Percentiles rank a stretch among this genome's conserved stretches.
phyloP scores from a whole-genome alignment of 2,797 vertebrate species.

The Onychomys torridus region DNA sequence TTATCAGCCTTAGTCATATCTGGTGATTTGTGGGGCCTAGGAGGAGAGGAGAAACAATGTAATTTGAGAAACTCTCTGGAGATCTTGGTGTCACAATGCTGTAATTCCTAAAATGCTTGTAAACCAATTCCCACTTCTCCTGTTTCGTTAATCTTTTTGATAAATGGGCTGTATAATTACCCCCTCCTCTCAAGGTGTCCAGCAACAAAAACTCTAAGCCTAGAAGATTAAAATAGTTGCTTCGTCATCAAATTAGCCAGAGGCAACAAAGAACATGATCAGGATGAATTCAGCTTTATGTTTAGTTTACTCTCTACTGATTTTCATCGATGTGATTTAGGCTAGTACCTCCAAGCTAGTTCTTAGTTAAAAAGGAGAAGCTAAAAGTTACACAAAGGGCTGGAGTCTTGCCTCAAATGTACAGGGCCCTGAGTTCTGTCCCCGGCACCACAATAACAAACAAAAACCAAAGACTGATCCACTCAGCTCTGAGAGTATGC shows the following conservation, averaged over 20 bases:
- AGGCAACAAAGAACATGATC: background rate
- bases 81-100: background rate
- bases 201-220: constrained; percentile 19
- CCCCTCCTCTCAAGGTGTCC: constrained; percentile 43
- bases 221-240: constrained; percentile 49
- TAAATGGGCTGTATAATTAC: constrained; percentile 58
- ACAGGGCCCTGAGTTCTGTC: background rate
- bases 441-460: background rate
- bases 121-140: constrained; percentile 33
- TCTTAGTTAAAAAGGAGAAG: constrained; percentile 56
- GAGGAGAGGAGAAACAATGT: background rate
- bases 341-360: constrained; percentile 65
- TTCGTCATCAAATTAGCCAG: constrained; percentile 71
- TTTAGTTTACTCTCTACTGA: constrained; percentile 71
- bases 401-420: background rate
- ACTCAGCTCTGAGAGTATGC: background rate
- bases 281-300: constrained; percentile 52
- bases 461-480: background rate
- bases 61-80: fast-evolving
- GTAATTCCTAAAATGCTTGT: background rate
- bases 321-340: constrained; percentile 59
- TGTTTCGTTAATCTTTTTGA: constrained; percentile 62
- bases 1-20: background rate
- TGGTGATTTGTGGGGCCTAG: background rate
- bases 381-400: background rate